Base-by-base conservation (phyloP, 2,888 invertebrate species). In the Dryobota labecula region DNA sequence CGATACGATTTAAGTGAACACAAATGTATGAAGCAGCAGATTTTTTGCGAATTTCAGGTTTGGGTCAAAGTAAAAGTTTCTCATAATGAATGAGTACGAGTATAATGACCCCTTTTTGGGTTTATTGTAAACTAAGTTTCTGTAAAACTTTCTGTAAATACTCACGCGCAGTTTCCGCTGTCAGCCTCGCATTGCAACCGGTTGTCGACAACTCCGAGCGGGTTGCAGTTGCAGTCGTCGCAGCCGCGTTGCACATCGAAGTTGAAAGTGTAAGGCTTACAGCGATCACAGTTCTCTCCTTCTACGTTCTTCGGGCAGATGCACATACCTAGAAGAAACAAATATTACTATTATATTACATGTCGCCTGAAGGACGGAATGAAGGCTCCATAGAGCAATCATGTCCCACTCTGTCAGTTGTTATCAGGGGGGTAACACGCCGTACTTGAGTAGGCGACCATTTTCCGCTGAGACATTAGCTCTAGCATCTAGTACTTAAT, bases 191-290 rank as follows among this genome's bases (percentile, higher is more conserved):
- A 99, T 88, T 99, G 99, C 68, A 98, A 92, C 81, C 98, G 97
- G 47, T 97, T 97, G 80, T 96, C 94, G 54, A 97, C 92, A 0
- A 99, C 98, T 8, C 99, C 99, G 47, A 98, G 93, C 1, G 97
- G 97, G 87, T 98, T 97, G 92, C 99, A 99, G 88, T 97, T 98
- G 91, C 99, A 99, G 80, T 98, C 98, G 92, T 99, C 98, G 92
- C 99, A 99, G 11, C 99, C 99, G 87, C 99, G 98, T 67, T 99
- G 97, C 54, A 98, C 97, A 95, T 99, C 98, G 90, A 98, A 99
- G 54, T 99, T 99, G 90, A 98, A 99, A 0, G 99, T 99, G 77
- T 97, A 97, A 0, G 98, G 97, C 77, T 97, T 97, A 92, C 99
- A 99, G 78, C 97, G 97, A 88, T 99, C 98, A 91, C 99, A 99